Evolutionary conservation across 2,113 vertebrate genomes (phyloP).

Genomic region (Rostratula benghalensis): DNA sequence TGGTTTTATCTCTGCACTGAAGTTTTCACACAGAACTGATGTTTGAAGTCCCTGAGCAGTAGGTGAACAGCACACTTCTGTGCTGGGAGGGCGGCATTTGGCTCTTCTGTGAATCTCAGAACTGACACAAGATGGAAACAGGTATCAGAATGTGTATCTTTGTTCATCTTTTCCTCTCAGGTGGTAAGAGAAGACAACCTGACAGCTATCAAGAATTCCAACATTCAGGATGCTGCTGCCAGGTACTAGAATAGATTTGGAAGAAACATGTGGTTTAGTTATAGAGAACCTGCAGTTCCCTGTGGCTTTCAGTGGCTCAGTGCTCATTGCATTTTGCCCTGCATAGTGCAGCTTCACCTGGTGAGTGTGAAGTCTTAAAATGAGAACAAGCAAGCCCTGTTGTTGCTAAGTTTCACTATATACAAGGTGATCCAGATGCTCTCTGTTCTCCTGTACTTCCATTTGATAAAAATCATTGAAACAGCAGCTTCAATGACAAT

Average conservation of each 20-base stretch:
- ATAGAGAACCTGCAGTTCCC: background rate
- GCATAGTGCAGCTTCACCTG: background rate
- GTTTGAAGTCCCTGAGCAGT: background rate
- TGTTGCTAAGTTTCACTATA: background rate
- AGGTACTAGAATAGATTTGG: conserved; percentile 74
- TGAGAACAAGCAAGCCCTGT: background rate
- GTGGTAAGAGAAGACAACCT: conserved; percentile 76
- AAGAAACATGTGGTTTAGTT: fast-evolving
- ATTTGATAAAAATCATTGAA: background rate
- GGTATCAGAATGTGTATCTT: background rate
- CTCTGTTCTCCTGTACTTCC: background rate
- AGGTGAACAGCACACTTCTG: background rate
- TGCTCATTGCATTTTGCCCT: background rate
- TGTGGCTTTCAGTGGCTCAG: background rate
- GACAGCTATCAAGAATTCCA: conserved; percentile 80
- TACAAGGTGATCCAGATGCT: background rate
- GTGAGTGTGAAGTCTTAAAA: background rate
- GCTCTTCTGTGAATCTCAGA: background rate
- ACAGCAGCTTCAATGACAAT: background rate
- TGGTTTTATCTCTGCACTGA: background rate
- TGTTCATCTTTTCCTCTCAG: conserved; percentile 70
- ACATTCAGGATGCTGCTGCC: conserved; percentile 77
- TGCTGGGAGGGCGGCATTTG: background rate
- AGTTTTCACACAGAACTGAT: background rate
- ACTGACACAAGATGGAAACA: background rate